Percentiles rank a stretch among this genome's conserved stretches.
Evolutionary conservation across 37 sponge, comb jelly and placozoan species (phyloP).

Genomic region (Aphrocallistes beatrix): DNA sequence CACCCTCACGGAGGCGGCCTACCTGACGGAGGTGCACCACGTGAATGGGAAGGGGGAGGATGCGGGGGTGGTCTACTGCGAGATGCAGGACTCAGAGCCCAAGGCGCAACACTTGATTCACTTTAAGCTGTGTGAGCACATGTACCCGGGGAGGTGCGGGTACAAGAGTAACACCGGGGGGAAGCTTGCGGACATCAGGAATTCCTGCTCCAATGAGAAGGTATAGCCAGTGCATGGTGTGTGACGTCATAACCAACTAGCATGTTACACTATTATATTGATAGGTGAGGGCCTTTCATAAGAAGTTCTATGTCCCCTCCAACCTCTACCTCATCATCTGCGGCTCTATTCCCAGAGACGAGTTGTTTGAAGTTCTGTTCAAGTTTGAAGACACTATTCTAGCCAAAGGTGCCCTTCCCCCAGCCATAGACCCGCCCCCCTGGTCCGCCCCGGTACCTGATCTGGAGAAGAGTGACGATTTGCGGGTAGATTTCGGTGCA

Average conservation of each 20-base stretch:
- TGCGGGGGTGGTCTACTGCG: slow-evolving; percentile 98
- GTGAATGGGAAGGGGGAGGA: slow-evolving; percentile 78
- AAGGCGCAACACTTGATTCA: slow-evolving; percentile 41
- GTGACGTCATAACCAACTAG: neutral
- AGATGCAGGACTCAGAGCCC: slow-evolving; percentile 92
- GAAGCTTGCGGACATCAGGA: slow-evolving; percentile 55
- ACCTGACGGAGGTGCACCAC: slow-evolving; percentile 88
- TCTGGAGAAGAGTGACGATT: slow-evolving; percentile 21
- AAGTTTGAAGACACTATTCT: slow-evolving; percentile 63
- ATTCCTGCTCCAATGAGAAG: slow-evolving; percentile 60
- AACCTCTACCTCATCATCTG: slow-evolving; percentile 65
- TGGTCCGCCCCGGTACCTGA: slow-evolving; percentile 64
- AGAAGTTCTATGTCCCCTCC: slow-evolving; percentile 65
- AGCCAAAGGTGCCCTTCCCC: slow-evolving; percentile 43
- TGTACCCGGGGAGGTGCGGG: slow-evolving; percentile 81
- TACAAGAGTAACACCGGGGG: slow-evolving; percentile 88
- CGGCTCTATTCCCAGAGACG: slow-evolving; percentile 51
- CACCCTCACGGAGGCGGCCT: slow-evolving; percentile 76
- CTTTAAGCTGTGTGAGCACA: slow-evolving; percentile 41
- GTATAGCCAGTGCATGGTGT: slow-evolving; percentile 20
- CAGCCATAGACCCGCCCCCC: slow-evolving; percentile 50
- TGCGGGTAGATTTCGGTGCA: slow-evolving; percentile 44
- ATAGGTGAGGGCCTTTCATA: slow-evolving; percentile 63
- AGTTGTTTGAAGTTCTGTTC: slow-evolving; percentile 41
- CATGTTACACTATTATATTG: neutral